These are phyloP conservation scores for Sphaerodactylus townsendi DNA, from an alignment of 2,113 vertebrate genomes.

Conservation along the genomic window DNA sequence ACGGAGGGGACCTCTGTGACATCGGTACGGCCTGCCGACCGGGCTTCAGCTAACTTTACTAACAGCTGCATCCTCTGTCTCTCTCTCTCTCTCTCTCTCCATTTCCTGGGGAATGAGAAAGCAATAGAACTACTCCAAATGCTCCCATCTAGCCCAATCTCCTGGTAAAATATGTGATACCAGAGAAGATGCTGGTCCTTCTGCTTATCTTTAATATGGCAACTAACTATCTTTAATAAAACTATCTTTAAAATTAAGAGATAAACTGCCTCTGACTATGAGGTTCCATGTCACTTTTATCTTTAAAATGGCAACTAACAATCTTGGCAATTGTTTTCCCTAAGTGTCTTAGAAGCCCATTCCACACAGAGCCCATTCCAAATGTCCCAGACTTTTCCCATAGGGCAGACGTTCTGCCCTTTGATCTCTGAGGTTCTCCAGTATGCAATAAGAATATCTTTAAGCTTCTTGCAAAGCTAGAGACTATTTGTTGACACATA, in stretches of 20 bases:
- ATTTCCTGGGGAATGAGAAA: background rate
- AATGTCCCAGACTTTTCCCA: background rate
- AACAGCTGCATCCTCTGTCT: slow-evolving; percentile 73
- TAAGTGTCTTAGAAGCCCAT: too few relatives aligned
- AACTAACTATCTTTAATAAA: too few relatives aligned
- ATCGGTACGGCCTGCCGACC: slow-evolving; percentile 88
- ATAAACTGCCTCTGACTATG: too few relatives aligned
- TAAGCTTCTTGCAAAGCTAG: background rate
- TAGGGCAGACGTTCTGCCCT: background rate
- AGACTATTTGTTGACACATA: background rate
- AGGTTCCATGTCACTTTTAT: too few relatives aligned
- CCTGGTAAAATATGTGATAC: background rate
- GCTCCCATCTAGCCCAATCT: rapidly evolving
- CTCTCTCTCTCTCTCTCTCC: too few relatives aligned
- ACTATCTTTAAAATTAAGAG: too few relatives aligned
- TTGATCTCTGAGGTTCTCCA: background rate
- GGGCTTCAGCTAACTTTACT: slow-evolving; percentile 93
- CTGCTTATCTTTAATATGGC: background rate
- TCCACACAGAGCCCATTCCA: too few relatives aligned
- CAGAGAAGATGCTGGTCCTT: background rate
- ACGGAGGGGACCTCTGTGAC: slow-evolving; percentile 95
- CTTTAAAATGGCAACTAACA: too few relatives aligned
- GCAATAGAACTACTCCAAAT: background rate
- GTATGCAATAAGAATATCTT: background rate
- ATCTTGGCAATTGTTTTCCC: too few relatives aligned